Conservation (phyloP, 2,888 invertebrate genomes). For the Tyria jacobaeae region DNA sequence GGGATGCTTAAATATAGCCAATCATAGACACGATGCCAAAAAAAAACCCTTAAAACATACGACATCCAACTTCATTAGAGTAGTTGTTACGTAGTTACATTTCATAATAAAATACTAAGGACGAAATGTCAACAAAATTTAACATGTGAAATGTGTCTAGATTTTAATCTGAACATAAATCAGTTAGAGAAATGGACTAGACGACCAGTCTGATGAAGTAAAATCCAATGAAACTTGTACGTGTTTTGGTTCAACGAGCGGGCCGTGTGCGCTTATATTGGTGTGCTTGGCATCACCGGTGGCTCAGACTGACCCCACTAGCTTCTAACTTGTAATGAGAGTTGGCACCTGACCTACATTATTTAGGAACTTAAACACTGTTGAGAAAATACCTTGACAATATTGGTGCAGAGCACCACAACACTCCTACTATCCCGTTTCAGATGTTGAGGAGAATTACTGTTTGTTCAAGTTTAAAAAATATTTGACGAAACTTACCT, state of each 20-base stretch:
- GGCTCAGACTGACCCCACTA: background rate
- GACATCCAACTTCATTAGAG: no score
- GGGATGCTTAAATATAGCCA: no score
- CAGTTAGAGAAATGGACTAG: constrained; percentile 14
- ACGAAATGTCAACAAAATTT: background rate
- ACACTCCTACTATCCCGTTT: background rate
- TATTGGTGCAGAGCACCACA: background rate
- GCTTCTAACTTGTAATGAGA: constrained; percentile 20
- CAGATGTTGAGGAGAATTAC: background rate
- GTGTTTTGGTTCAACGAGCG: constrained; percentile 46
- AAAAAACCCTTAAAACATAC: no score
- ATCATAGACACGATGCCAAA: no score
- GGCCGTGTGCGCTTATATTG: constrained; percentile 26
- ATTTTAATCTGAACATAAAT: constrained; percentile 22
- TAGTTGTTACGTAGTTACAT: no score
- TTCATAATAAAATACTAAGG: background rate
- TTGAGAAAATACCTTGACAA: background rate
- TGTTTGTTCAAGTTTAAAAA: no score
- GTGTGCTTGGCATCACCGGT: constrained; percentile 16
- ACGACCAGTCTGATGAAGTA: constrained; percentile 19
- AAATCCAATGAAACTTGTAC: constrained; percentile 52
- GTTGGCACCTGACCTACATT: constrained; percentile 14
- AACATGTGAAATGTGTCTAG: constrained; percentile 16
- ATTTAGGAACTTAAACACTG: constrained; percentile 5
- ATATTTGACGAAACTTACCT: no score